phyloP scores from a whole-genome alignment of 2,113 vertebrate species.

The Heteronetta atricapilla region DNA sequence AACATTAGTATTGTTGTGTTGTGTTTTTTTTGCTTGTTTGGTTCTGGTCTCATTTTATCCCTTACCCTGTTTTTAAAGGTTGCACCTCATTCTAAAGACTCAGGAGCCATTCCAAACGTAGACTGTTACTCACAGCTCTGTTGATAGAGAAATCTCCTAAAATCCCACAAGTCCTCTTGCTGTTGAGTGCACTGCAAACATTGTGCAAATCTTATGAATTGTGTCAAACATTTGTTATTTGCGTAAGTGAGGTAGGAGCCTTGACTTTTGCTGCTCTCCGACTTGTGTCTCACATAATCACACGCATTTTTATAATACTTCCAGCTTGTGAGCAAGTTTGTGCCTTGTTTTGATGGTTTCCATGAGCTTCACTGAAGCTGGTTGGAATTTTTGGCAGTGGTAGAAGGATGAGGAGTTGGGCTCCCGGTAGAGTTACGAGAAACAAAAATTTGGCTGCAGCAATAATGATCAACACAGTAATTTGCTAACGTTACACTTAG shows the following conservation, averaged over 20 bases:
- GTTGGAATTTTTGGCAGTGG: background rate
- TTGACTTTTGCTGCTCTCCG: background rate
- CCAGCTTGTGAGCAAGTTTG: background rate
- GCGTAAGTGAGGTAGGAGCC: background rate
- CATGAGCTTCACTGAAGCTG: background rate
- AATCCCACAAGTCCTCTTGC: background rate
- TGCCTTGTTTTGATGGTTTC: background rate
- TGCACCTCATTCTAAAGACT: background rate
- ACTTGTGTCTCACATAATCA: background rate
- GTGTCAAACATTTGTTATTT: background rate
- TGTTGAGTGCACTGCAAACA: background rate
- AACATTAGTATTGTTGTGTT: background rate
- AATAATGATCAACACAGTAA: background rate
- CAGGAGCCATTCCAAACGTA: background rate
- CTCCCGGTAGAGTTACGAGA: background rate
- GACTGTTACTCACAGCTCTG: rapidly evolving
- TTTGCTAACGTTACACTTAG: background rate
- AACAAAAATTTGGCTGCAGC: background rate
- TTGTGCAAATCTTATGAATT: background rate
- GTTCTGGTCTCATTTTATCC: background rate
- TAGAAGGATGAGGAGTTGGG: background rate
- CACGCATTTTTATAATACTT: background rate
- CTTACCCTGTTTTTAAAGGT: background rate
- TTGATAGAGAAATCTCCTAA: background rate
- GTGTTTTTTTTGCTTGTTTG: background rate